These are phyloP conservation scores for Prionailurus viverrinus DNA, from an alignment of 2,113 vertebrate species.

Conservation along the genomic window DNA sequence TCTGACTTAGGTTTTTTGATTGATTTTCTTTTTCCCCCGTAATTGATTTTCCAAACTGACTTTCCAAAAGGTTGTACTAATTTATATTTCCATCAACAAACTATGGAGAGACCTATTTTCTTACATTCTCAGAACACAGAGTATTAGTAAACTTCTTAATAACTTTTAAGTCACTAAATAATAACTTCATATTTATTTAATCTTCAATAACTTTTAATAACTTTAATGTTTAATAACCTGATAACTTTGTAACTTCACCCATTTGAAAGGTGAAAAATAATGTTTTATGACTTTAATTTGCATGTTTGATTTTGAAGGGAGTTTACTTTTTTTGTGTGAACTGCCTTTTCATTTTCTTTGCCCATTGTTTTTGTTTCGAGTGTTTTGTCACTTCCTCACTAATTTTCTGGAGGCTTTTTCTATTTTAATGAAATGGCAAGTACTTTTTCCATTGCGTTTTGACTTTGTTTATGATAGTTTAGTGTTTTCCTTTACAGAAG, in stretches of 20 bases:
- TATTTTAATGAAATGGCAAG: not conserved
- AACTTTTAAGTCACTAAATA: too few species aligned
- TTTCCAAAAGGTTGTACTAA: not conserved
- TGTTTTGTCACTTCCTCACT: not conserved
- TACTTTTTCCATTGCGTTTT: not conserved
- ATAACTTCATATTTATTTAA: too few species aligned
- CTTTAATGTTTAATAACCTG: too few species aligned
- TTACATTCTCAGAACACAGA: not conserved
- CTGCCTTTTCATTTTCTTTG: constrained; percentile 32
- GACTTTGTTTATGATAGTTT: not conserved
- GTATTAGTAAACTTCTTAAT: constrained; percentile 5
- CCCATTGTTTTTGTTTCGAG: constrained; percentile 7
- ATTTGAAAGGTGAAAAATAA: not conserved
- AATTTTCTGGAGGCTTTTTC: constrained; percentile 22
- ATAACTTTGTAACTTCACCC: not conserved
- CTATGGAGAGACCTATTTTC: not conserved
- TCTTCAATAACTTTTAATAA: too few species aligned
- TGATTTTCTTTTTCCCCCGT: not conserved
- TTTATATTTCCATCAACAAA: not conserved
- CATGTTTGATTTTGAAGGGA: not conserved
- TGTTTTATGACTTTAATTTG: constrained; percentile 46
- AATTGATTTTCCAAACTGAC: not conserved
- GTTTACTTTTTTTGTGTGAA: not conserved
- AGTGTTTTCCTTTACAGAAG: constrained; percentile 16
- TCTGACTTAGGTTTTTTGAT: not conserved